Percentiles rank a stretch among this genome's conserved stretches.
Evolutionary conservation across 2,888 invertebrate genomes (phyloP).

Genomic region (Macaria notata): DNA sequence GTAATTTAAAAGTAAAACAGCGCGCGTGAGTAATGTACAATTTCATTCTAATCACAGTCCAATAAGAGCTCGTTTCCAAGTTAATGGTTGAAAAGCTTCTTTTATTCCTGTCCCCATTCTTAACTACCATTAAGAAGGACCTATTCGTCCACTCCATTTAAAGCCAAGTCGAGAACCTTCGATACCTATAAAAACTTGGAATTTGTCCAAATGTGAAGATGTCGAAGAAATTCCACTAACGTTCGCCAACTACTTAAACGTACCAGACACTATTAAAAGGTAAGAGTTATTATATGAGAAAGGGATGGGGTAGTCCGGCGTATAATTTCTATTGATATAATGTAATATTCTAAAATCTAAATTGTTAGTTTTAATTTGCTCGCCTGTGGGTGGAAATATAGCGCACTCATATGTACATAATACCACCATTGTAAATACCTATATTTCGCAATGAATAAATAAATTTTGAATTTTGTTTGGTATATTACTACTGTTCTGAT

Average conservation of each 20-base stretch:
- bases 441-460: too few relatives aligned
- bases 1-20: too few relatives aligned
- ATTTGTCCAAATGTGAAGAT: constrained; percentile 69
- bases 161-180: constrained; percentile 50
- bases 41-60: too few relatives aligned
- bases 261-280: constrained; percentile 53
- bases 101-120: constrained; percentile 15
- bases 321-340: background rate
- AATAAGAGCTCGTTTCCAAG: too few relatives aligned
- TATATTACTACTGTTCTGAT: too few relatives aligned
- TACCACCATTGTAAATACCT: too few relatives aligned
- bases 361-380: too few relatives aligned
- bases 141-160: constrained; percentile 51
- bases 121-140: constrained; percentile 42
- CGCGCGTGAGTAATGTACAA: too few relatives aligned
- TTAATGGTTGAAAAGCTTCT: background rate
- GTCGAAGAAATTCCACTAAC: constrained; percentile 48
- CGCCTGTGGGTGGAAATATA: too few relatives aligned
- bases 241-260: constrained; percentile 35
- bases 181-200: constrained; percentile 72
- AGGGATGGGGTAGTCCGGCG: constrained; percentile 7
- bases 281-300: constrained; percentile 47
- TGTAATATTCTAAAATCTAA: too few relatives aligned
- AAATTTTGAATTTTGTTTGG: too few relatives aligned
- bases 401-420: too few relatives aligned